phyloP scores from a whole-genome alignment of 2,113 vertebrate species.

The Theristicus caerulescens region DNA sequence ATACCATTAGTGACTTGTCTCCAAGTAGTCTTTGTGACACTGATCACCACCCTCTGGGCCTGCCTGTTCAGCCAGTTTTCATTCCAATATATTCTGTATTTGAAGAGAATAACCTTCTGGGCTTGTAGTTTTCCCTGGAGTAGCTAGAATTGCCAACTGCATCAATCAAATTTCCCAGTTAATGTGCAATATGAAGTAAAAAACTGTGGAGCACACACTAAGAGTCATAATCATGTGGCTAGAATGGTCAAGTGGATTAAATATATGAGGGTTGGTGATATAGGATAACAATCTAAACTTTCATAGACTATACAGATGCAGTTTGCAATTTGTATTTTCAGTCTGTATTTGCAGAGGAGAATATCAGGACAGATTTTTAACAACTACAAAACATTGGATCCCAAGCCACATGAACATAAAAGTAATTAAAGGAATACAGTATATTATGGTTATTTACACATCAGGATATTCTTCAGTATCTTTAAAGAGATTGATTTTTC shows the following conservation, averaged over 20 bases:
- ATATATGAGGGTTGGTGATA: background rate
- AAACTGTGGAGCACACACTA: background rate
- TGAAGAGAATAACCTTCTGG: background rate
- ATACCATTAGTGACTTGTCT: background rate
- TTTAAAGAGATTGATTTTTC: background rate
- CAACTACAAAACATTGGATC: background rate
- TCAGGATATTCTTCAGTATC: background rate
- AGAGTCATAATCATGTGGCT: background rate
- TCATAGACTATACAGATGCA: background rate
- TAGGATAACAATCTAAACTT: background rate
- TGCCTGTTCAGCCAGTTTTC: background rate
- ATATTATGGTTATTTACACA: background rate
- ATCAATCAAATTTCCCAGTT: background rate
- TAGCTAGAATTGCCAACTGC: background rate
- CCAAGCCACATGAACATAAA: background rate
- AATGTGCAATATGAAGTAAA: background rate
- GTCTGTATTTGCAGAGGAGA: background rate
- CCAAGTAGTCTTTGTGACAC: background rate
- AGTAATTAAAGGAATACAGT: background rate
- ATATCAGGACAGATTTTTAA: background rate
- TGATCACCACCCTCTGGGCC: background rate
- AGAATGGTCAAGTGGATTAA: background rate
- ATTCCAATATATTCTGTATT: background rate
- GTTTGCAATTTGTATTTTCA: background rate
- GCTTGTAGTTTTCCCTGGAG: background rate